Evolutionary conservation across 2,888 invertebrate species (phyloP).

Genomic region (Lasiommata megera): DNA sequence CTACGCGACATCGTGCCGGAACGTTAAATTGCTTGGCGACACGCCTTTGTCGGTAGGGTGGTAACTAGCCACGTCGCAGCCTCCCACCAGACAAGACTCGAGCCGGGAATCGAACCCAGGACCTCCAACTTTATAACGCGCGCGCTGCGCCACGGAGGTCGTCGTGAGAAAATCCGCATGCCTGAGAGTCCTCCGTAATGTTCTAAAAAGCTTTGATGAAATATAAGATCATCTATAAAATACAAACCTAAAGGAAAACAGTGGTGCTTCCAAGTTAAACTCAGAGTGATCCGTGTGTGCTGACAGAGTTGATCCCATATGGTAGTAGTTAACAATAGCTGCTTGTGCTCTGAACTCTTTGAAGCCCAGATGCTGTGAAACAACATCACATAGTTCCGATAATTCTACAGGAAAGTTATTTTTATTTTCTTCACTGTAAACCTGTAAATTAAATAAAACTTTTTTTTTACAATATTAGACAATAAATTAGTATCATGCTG

Average conservation of each 20-base stretch:
- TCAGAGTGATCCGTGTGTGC: constrained; percentile 98
- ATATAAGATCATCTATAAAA: neutral
- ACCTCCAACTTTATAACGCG: too few species aligned
- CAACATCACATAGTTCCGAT: constrained; percentile 81
- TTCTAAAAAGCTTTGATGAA: too few species aligned
- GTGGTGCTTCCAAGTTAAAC: constrained; percentile 90
- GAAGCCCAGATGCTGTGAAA: constrained; percentile 83
- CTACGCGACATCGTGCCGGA: too few species aligned
- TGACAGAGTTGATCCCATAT: constrained; percentile 94
- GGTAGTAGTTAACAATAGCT: constrained; percentile 98
- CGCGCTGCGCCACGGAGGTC: too few species aligned
- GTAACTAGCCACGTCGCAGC: too few species aligned
- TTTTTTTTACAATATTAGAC: neutral
- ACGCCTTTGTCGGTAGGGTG: too few species aligned
- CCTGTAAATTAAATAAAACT: constrained; percentile 57
- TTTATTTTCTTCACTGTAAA: constrained; percentile 86
- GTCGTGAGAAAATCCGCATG: too few species aligned
- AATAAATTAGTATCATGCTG: too few species aligned
- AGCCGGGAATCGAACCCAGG: too few species aligned
- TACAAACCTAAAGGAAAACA: constrained; percentile 92
- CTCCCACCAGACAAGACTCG: too few species aligned
- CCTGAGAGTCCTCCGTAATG: too few species aligned
- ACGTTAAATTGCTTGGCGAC: too few species aligned
- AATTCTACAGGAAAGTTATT: constrained; percentile 89
- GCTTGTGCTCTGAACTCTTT: constrained; percentile 90